These are phyloP conservation scores for Aix galericulata DNA, from an alignment of 2,113 vertebrate species.

Conservation along the genomic window DNA sequence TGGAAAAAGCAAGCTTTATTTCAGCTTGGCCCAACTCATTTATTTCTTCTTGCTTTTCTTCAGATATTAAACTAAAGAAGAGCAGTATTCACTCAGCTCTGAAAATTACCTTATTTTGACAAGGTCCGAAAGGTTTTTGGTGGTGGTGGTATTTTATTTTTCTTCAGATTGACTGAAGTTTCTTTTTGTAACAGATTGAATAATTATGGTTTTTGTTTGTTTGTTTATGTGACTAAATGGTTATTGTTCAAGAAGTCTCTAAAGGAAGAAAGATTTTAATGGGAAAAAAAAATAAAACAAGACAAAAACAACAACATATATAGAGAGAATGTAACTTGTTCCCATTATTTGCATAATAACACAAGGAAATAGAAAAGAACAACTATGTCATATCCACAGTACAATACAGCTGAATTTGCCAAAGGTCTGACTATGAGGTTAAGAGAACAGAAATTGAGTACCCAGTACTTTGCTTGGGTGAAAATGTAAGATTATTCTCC, in stretches of 20 bases:
- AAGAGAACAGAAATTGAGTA: neutral
- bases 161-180: neutral
- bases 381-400: neutral
- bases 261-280: constrained; percentile 2
- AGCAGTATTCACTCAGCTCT: neutral
- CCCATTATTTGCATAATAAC: neutral
- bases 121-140: neutral
- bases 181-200: constrained; percentile 27
- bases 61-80: neutral
- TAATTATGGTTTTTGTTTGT: neutral
- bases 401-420: neutral
- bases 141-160: neutral
- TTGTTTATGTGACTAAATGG: neutral
- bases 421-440: neutral
- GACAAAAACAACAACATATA: neutral
- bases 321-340: neutral
- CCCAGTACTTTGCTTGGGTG: neutral
- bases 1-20: neutral
- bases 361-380: neutral
- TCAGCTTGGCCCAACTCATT: neutral
- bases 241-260: constrained; percentile 11
- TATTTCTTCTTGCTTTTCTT: neutral
- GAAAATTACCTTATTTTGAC: neutral
- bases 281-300: neutral
- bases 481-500: neutral